Conservation (phyloP, 53 echinoderm and acorn worm species). For the Paracentrotus lividus region DNA sequence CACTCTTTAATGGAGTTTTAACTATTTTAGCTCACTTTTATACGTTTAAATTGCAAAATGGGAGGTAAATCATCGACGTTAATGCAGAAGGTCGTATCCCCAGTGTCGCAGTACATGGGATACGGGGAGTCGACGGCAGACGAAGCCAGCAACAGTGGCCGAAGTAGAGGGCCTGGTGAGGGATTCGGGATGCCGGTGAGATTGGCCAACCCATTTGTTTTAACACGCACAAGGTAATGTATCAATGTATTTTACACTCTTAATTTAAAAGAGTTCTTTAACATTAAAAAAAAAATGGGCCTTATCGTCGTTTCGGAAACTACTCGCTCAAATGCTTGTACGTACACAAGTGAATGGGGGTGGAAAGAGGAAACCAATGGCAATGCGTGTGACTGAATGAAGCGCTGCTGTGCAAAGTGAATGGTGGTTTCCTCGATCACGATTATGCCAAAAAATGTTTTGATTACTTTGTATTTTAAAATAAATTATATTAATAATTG, state of each 20-base stretch:
- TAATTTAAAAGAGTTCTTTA: not conserved
- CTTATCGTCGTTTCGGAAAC: too few relatives aligned
- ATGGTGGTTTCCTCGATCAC: too few relatives aligned
- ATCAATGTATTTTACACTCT: not conserved
- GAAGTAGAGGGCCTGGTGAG: not conserved
- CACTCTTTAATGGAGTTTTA: constrained; percentile 35
- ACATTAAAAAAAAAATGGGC: not conserved
- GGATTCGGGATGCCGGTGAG: not conserved
- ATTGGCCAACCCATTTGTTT: constrained; percentile 61
- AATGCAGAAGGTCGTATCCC: constrained; percentile 61
- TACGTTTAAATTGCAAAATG: not conserved
- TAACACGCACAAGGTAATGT: constrained; percentile 57
- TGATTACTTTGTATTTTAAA: too few relatives aligned
- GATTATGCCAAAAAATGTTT: too few relatives aligned
- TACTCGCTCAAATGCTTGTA: too few relatives aligned
- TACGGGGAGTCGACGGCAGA: constrained; percentile 52
- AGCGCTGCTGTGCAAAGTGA: too few relatives aligned
- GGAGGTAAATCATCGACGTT: constrained; percentile 62
- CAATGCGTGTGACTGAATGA: too few relatives aligned
- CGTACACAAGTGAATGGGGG: too few relatives aligned
- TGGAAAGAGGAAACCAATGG: too few relatives aligned
- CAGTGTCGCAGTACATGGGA: constrained; percentile 67
- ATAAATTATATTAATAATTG: too few relatives aligned
- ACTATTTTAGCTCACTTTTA: not conserved
- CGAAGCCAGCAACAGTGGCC: not conserved